These are phyloP conservation scores for Tragelaphus oryx DNA, from an alignment of 2,797 vertebrate species.

Conservation along the genomic window DNA sequence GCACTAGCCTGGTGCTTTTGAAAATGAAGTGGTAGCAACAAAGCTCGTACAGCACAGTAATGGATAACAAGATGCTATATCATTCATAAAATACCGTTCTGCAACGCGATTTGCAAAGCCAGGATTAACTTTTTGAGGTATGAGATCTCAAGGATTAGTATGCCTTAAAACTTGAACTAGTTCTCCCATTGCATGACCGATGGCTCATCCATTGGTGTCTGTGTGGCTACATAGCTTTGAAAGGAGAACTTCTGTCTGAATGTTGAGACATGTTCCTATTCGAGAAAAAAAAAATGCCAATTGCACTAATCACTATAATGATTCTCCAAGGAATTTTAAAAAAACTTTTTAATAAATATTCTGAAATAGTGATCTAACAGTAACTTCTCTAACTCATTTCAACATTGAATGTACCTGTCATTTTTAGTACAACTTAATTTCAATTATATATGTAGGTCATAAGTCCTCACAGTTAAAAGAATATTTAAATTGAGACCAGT, in stretches of 20 bases:
- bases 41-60: background rate
- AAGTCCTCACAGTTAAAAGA: slow-evolving; percentile 48
- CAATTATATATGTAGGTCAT: slow-evolving; percentile 26
- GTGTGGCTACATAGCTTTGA: background rate
- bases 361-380: slow-evolving; percentile 1
- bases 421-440: slow-evolving; percentile 31
- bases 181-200: background rate
- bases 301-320: background rate
- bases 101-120: background rate
- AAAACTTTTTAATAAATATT: background rate
- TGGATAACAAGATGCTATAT: background rate
- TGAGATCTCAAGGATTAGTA: background rate
- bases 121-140: background rate
- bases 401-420: slow-evolving; percentile 35
- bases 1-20: background rate
- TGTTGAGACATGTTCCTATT: background rate
- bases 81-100: background rate
- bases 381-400: background rate
- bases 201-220: background rate
- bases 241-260: background rate
- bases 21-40: background rate
- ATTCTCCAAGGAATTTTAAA: background rate
- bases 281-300: too few species aligned
- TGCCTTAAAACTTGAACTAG: background rate
- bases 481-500: slow-evolving; percentile 14